Percentiles rank a stretch among this genome's conserved stretches.
phyloP scores from a whole-genome alignment of 2,113 vertebrate species.

The Rafetus swinhoei region DNA sequence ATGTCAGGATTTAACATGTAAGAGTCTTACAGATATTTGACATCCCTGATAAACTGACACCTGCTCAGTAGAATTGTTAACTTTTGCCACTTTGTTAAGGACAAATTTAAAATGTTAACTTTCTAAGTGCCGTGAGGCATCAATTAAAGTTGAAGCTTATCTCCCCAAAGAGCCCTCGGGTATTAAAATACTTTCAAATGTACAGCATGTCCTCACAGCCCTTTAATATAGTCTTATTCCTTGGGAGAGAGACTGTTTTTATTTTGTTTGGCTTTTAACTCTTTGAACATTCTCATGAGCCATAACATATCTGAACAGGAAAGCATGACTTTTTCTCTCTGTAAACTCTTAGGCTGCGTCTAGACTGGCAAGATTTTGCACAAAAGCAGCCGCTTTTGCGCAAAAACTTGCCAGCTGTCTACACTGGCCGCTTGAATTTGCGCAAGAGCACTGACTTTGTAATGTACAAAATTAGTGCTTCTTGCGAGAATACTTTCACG shows the following conservation, averaged over 20 bases:
- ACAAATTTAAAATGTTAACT: background rate
- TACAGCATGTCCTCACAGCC: background rate
- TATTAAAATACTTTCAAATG: background rate
- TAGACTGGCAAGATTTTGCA: no score
- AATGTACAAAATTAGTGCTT: no score
- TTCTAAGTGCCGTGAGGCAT: rapidly evolving
- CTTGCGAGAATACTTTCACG: no score
- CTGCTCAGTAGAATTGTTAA: rapidly evolving
- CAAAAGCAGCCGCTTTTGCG: no score
- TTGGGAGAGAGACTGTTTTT: background rate
- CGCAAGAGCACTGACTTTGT: no score
- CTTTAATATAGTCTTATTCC: rapidly evolving
- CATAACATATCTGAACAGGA: background rate
- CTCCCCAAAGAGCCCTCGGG: background rate
- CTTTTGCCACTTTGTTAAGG: background rate
- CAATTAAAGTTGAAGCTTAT: background rate
- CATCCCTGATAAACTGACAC: background rate
- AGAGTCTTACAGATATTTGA: background rate
- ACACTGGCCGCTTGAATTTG: no score
- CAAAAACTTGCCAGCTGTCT: no score
- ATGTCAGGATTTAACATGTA: rapidly evolving
- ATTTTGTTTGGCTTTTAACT: background rate
- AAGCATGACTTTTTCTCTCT: background rate
- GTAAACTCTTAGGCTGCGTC: no score
- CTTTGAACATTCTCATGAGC: background rate